Evolutionary conservation across 1,140 invertebrate genomes (phyloP).

Genomic region (Brachionus plicatilis): DNA sequence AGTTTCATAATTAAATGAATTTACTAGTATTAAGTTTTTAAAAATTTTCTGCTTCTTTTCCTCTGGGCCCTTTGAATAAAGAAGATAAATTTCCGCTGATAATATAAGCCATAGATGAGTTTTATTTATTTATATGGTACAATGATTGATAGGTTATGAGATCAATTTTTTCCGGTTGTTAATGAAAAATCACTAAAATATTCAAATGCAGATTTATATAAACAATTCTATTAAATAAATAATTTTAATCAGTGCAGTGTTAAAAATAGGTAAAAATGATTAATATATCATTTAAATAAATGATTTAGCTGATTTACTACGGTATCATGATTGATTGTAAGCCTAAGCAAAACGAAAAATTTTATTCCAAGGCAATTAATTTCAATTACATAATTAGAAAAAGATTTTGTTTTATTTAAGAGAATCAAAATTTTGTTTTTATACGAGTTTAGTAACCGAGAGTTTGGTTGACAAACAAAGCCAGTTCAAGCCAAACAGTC

Average conservation of each 20-base stretch:
- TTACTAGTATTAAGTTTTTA: neutral
- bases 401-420: neutral
- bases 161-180: neutral
- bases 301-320: neutral
- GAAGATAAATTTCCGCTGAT: neutral
- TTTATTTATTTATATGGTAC: neutral
- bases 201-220: neutral
- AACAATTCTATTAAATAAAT: neutral
- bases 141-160: neutral
- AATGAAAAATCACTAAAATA: neutral
- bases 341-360: neutral
- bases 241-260: neutral
- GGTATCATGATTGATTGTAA: neutral
- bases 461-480: neutral
- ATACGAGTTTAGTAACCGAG: neutral
- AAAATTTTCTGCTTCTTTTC: too few relatives aligned
- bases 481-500: neutral
- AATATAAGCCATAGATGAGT: neutral
- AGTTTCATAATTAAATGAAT: neutral
- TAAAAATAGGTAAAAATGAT: neutral
- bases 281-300: neutral
- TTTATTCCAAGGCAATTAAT: neutral
- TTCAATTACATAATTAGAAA: constrained; percentile 1
- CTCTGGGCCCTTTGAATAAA: too few relatives aligned
- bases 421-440: neutral